phyloP scores from a whole-genome alignment of 2,113 vertebrate genomes.

The Leiothrix lutea region DNA sequence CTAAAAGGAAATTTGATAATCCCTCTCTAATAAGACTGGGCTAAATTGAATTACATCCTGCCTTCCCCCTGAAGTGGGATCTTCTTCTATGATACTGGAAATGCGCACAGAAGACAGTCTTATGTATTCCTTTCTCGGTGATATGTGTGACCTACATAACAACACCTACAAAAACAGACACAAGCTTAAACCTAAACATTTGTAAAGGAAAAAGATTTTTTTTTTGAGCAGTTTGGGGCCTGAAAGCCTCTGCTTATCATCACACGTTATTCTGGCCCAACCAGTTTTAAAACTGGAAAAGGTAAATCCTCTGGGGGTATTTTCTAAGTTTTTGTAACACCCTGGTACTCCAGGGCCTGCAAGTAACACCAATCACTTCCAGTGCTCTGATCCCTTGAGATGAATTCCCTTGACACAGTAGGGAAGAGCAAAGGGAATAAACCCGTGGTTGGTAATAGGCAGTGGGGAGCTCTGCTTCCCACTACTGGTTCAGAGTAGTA shows the following conservation, averaged over 20 bases:
- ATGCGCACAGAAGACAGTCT: accelerated
- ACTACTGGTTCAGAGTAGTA: not conserved
- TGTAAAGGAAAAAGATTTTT: not conserved
- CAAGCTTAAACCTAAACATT: not conserved
- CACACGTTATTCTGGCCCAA: not conserved
- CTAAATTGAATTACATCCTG: constrained; percentile 15
- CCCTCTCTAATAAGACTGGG: not conserved
- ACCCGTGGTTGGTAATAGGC: not conserved
- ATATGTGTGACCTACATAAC: not conserved
- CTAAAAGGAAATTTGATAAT: constrained; percentile 20
- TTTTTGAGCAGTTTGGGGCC: not conserved
- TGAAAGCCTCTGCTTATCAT: not conserved
- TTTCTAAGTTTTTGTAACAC: not conserved
- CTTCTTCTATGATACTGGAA: not conserved
- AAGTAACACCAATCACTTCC: not conserved
- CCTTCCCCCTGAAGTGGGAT: not conserved
- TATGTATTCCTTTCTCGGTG: not conserved
- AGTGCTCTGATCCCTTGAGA: not conserved
- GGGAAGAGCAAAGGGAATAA: not conserved
- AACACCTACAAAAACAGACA: not conserved
- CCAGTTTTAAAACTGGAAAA: not conserved
- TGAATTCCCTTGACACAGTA: not conserved
- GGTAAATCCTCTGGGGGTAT: not conserved
- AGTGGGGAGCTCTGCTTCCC: not conserved
- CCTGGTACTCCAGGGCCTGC: not conserved